Conservation (phyloP, 1,140 invertebrate genomes). For the Diorhabda elongata region DNA sequence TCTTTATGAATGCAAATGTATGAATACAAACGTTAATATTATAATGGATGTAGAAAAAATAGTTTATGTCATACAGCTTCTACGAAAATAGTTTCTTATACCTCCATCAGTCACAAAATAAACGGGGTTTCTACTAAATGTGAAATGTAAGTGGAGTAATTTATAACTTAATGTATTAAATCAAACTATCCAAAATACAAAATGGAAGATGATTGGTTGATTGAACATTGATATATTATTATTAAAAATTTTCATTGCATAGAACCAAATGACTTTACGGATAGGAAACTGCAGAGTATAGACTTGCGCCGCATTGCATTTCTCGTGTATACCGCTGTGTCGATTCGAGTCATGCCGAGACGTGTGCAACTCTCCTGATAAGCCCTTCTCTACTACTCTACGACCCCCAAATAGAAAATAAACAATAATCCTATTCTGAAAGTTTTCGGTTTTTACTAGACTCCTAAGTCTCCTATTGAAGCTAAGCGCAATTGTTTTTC, state of each 20-base stretch:
- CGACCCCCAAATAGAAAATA: slow-evolving; percentile 9
- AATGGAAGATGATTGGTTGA: too few species aligned
- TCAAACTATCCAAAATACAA: too few species aligned
- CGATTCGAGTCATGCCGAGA: slow-evolving; percentile 4
- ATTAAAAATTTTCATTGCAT: neutral
- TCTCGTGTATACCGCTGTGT: slow-evolving; percentile 8
- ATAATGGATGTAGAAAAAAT: too few species aligned
- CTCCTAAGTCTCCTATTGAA: neutral
- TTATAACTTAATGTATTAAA: too few species aligned
- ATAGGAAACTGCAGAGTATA: slow-evolving; percentile 13
- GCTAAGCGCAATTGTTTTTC: neutral
- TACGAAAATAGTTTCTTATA: too few species aligned
- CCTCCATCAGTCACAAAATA: too few species aligned
- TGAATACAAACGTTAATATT: too few species aligned
- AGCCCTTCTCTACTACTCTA: slow-evolving; percentile 7
- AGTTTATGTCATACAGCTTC: too few species aligned
- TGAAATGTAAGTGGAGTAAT: too few species aligned
- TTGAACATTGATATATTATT: too few species aligned
- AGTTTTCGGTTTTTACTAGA: slow-evolving; percentile 5
- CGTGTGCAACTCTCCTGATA: slow-evolving; percentile 14
- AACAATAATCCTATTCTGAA: slow-evolving; percentile 15
- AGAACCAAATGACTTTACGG: neutral
- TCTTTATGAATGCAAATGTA: too few species aligned
- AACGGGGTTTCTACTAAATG: too few species aligned
- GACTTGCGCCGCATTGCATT: slow-evolving; percentile 35